Evolutionary conservation across 1,140 invertebrate species (phyloP).

Genomic region (Pantala flavescens): DNA sequence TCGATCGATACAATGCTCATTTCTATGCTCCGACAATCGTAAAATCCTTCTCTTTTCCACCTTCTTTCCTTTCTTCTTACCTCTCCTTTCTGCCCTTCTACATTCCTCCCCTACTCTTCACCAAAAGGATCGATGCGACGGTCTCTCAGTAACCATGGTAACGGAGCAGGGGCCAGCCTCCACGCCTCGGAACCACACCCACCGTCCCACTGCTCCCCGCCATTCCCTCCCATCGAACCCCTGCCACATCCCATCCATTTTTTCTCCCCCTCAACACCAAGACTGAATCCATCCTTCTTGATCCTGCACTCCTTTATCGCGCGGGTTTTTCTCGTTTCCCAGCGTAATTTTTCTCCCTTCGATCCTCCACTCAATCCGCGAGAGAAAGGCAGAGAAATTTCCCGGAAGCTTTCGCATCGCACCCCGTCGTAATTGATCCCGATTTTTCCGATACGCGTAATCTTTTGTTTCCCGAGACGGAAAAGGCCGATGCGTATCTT

Average conservation of each 20-base stretch:
- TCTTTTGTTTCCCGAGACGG: too few relatives aligned
- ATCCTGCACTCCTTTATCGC: not conserved
- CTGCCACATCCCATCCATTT: not conserved
- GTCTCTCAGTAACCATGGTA: not conserved
- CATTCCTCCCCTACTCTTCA: not conserved
- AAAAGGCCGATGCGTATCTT: not conserved
- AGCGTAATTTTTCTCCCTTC: too few relatives aligned
- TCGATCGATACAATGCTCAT: too few relatives aligned
- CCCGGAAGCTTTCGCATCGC: too few relatives aligned
- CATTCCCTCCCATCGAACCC: too few relatives aligned
- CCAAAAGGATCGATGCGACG: not conserved
- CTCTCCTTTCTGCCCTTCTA: not conserved
- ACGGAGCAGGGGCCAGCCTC: conserved; percentile 4
- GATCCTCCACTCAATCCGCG: too few relatives aligned
- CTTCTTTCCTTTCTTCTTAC: not conserved
- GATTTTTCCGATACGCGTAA: too few relatives aligned
- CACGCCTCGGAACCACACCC: conserved; percentile 1
- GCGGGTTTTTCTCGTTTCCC: too few relatives aligned
- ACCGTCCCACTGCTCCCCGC: not conserved
- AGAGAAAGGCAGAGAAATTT: too few relatives aligned
- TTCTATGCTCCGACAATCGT: too few relatives aligned
- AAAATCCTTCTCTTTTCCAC: not conserved
- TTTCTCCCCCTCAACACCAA: not conserved
- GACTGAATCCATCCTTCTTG: not conserved
- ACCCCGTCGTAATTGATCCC: too few relatives aligned